Percentiles rank a stretch among this genome's conserved stretches.
These are phyloP conservation scores for Dendrolimus kikuchii DNA, from an alignment of 1,140 invertebrate genomes.

Conservation along the genomic window DNA sequence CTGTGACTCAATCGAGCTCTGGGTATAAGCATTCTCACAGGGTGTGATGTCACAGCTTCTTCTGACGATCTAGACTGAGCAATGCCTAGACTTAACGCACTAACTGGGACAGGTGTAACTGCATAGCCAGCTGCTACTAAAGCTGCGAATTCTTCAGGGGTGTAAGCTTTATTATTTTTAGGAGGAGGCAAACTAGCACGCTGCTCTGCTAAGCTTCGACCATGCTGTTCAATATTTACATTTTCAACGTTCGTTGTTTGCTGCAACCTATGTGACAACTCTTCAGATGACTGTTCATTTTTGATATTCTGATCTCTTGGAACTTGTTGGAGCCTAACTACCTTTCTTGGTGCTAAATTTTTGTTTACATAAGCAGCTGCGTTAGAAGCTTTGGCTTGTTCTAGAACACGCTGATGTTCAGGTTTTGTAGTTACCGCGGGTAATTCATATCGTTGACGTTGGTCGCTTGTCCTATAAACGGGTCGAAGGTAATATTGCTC, in stretches of 20 bases:
- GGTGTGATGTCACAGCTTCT: conserved; percentile 32
- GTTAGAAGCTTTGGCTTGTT: conserved; percentile 43
- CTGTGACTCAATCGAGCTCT: conserved; percentile 30
- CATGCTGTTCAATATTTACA: conserved; percentile 32
- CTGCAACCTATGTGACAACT: conserved; percentile 19
- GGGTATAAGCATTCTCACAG: conserved; percentile 22
- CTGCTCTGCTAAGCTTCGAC: conserved; percentile 39
- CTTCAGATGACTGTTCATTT: conserved; percentile 27
- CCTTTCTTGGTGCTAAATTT: conserved; percentile 47
- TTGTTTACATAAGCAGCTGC: conserved; percentile 58
- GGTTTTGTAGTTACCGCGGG: conserved; percentile 19
- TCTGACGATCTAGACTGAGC: conserved; percentile 48
- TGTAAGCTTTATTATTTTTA: conserved; percentile 67
- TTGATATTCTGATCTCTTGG: conserved; percentile 20
- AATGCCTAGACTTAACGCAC: conserved; percentile 29
- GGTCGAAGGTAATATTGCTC: conserved; percentile 56
- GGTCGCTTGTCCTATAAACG: conserved; percentile 39
- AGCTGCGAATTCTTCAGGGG: conserved; percentile 67
- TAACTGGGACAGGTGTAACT: conserved; percentile 67
- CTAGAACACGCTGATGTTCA: conserved; percentile 30
- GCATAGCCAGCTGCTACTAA: conserved; percentile 67
- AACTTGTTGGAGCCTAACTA: conserved; percentile 22
- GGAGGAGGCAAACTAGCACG: conserved; percentile 60
- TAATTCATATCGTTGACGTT: conserved; percentile 36
- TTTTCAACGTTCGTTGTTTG: conserved; percentile 21